A percentile compares a stretch with the other conserved stretches of the same genome.
phyloP scores from a whole-genome alignment of 1,140 invertebrate genomes.

The honey bee (Apis mellifera) region DNA sequence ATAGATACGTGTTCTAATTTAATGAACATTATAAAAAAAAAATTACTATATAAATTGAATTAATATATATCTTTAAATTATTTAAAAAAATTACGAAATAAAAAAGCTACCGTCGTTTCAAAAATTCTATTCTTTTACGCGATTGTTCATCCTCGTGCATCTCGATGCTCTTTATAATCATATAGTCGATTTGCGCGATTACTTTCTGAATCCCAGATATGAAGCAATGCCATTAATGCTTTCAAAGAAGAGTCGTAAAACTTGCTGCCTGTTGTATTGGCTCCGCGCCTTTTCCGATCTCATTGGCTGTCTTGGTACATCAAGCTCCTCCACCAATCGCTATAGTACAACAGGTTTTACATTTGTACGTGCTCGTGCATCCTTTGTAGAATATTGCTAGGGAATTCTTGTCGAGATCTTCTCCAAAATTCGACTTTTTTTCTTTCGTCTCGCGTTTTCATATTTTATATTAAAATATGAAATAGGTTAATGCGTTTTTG shows the following conservation, averaged over 20 bases:
- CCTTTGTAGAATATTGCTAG: neutral
- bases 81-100: too few relatives aligned
- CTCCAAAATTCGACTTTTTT: neutral
- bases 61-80: too few relatives aligned
- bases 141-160: slow-evolving; percentile 19
- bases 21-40: neutral
- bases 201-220: slow-evolving; percentile 66
- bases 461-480: neutral
- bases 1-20: neutral
- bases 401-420: neutral
- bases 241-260: slow-evolving; percentile 64
- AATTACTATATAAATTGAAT: neutral
- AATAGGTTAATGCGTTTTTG: neutral
- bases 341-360: slow-evolving; percentile 66
- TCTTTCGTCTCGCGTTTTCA: neutral
- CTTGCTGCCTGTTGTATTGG: slow-evolving; percentile 52
- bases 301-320: slow-evolving; percentile 36
- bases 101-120: too few relatives aligned
- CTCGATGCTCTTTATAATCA: slow-evolving; percentile 5
- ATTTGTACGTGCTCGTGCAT: slow-evolving; percentile 49
- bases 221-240: slow-evolving; percentile 66
- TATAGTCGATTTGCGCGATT: slow-evolving; percentile 39
- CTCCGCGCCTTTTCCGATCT: slow-evolving; percentile 46
- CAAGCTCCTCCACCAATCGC: slow-evolving; percentile 65
- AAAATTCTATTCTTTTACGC: neutral